phyloP scores from a whole-genome alignment of 2,888 invertebrate genomes.

The Corbicula japonica region DNA sequence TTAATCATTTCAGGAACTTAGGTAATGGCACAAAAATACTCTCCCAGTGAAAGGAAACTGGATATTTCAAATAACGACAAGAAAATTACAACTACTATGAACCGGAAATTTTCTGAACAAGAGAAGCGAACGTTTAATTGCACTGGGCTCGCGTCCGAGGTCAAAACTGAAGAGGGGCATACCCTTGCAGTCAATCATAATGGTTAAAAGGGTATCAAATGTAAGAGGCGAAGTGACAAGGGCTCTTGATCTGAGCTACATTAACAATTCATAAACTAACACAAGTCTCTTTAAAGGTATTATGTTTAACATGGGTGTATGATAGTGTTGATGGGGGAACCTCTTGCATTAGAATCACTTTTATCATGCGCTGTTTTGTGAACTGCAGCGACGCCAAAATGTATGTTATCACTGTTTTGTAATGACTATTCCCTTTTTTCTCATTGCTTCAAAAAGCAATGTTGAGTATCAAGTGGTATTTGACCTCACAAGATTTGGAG shows the following conservation, averaged over 20 bases:
- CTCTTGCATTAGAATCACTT: constrained; percentile 13
- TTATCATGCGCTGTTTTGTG: constrained; percentile 4
- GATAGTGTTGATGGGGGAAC: constrained; percentile 10
- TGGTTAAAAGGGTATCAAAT: constrained; percentile 61
- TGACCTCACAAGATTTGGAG: constrained; percentile 29
- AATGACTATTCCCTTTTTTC: constrained; percentile 5
- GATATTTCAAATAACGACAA: constrained; percentile 22
- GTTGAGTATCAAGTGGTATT: constrained; percentile 34
- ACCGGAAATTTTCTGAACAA: constrained; percentile 36
- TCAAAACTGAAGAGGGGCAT: constrained; percentile 37
- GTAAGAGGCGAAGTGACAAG: constrained; percentile 38
- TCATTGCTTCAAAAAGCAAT: not conserved
- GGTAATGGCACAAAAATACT: too few species aligned
- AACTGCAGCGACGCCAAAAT: constrained; percentile 19
- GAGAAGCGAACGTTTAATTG: constrained; percentile 52
- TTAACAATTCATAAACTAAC: constrained; percentile 52
- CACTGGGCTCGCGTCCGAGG: constrained; percentile 56
- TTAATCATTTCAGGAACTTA: too few species aligned
- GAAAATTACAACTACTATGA: constrained; percentile 24
- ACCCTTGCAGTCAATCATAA: constrained; percentile 35
- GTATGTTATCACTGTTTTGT: constrained; percentile 21
- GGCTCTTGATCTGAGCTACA: constrained; percentile 44
- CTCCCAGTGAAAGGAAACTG: too few species aligned
- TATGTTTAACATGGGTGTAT: constrained; percentile 8
- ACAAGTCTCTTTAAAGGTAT: constrained; percentile 7